Evolutionary conservation across 2,797 vertebrate genomes (phyloP).

Genomic region (Xenopus petersii): DNA sequence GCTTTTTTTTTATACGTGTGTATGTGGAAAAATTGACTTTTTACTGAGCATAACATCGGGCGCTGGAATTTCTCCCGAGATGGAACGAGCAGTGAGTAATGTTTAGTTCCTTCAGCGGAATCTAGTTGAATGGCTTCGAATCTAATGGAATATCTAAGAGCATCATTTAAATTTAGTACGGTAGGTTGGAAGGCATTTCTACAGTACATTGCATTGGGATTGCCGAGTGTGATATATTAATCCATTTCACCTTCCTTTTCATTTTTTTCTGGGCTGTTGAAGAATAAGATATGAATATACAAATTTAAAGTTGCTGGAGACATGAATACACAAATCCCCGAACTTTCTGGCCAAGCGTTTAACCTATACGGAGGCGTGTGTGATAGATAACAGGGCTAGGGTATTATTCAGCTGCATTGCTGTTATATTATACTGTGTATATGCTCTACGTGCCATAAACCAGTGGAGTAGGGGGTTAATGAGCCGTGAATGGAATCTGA

Average conservation of each 20-base stretch:
- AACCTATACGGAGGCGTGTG: neutral
- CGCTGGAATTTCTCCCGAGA: conserved; percentile 29
- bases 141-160: conserved; percentile 44
- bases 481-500: too few relatives aligned
- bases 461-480: too few relatives aligned
- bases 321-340: neutral
- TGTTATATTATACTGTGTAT: too few relatives aligned
- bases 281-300: conserved; percentile 34
- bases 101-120: conserved; percentile 32
- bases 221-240: conserved; percentile 29
- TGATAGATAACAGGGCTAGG: too few relatives aligned
- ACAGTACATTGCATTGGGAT: conserved; percentile 9
- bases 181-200: conserved; percentile 33
- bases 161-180: conserved; percentile 40
- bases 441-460: too few relatives aligned
- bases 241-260: conserved; percentile 22
- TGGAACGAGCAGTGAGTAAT: conserved; percentile 39
- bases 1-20: neutral
- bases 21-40: conserved; percentile 30
- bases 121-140: conserved; percentile 34
- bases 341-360: neutral
- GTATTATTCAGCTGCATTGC: too few relatives aligned
- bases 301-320: neutral
- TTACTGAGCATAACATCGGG: conserved; percentile 18
- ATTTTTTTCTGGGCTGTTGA: conserved; percentile 11